A percentile compares a stretch with the other conserved stretches of the same genome.
phyloP scores from a whole-genome alignment of 37 sponge, comb jelly and placozoan species.

The Chondrilla cf. caribensis region DNA sequence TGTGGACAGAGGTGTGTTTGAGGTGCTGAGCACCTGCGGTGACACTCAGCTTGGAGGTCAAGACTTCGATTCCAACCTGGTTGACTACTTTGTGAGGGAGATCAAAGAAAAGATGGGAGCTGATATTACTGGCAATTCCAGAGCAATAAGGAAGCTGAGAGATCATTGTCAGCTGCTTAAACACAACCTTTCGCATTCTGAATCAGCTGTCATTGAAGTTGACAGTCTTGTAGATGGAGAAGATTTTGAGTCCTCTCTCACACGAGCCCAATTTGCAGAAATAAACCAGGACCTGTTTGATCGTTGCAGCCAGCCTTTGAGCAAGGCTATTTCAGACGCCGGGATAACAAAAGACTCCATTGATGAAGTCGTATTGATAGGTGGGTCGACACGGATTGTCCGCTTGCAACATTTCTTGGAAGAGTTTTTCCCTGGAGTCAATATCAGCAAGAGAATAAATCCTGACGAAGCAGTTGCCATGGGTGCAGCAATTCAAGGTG shows the following conservation, averaged over 20 bases:
- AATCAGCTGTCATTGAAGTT: conserved; percentile 66
- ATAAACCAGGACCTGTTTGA: conserved; percentile 65
- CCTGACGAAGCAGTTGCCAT: conserved; percentile 96
- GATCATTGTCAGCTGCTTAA: conserved; percentile 85
- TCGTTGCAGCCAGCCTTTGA: conserved; percentile 66
- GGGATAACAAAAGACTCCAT: conserved; percentile 47
- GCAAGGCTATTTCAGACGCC: conserved; percentile 72
- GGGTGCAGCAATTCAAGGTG: conserved; percentile 94
- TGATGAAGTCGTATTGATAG: conserved; percentile 84
- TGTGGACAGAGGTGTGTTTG: conserved; percentile 81
- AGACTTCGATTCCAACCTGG: conserved; percentile 86
- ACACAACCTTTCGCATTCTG: conserved; percentile 87
- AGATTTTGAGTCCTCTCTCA: conserved; percentile 81
- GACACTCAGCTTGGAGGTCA: conserved; percentile 92
- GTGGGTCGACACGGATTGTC: conserved; percentile 85
- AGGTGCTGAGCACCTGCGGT: conserved; percentile 89
- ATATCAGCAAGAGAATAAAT: conserved; percentile 86
- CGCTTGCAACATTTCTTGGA: conserved; percentile 69
- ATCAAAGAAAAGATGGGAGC: conserved; percentile 68
- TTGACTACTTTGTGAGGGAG: conserved; percentile 62
- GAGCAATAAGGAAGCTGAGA: conserved; percentile 77
- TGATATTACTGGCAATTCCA: conserved; percentile 67
- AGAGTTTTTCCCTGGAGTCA: conserved; percentile 50
- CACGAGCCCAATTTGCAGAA: conserved; percentile 76
- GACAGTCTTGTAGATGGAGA: conserved; percentile 83